Base-by-base conservation (phyloP, 2,888 invertebrate genomes). In the Lomographa bimaculata region DNA sequence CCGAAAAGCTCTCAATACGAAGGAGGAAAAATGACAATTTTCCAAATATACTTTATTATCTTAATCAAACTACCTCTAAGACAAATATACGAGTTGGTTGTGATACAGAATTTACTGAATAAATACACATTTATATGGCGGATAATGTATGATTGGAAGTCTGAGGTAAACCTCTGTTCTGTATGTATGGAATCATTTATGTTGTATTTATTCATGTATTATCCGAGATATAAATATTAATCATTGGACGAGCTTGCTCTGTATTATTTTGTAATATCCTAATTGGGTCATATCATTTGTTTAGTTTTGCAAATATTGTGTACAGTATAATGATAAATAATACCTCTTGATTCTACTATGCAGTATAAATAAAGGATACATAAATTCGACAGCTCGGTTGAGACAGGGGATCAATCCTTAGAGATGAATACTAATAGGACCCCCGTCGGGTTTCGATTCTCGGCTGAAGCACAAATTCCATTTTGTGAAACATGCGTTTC, bases 51-150 rank as follows among this genome's bases (percentile, higher is more conserved):
- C 21, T 33, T 28, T 43, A 33, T 36, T 34, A 38, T 38, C 19
- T 23, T 38, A 29, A 38, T 34, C 29, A 38, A 44, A 44, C 44
- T 38, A 43, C 28, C 41, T 30, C 35, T 25, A 18, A 29, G 14
- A 26, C 20, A 42, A 41, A 35, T 26, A 30, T n/a, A 26, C 14
- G 14, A n/a, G n/a, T n/a, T 14, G 9, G 25, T 20, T 8, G 29
- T 11, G 5, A 25, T 41, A 30, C 30, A 21, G 29, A 28, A 30
- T 42, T 42, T 25, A 30, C 34, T 19, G 29, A 30, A 30, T 25
- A 27, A 21, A 42, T 32, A 32, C 14, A 28, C 29, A 41, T 34
- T 35, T 36, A 42, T 26, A 35, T 35, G 9, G 8, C 6, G 8
- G 20, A 32, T 36, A 36, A 42, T 27, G 35, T 26, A 29, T 8